These are phyloP conservation scores for Flexamia atlantica DNA, from an alignment of 2,888 invertebrate species.

Conservation along the genomic window DNA sequence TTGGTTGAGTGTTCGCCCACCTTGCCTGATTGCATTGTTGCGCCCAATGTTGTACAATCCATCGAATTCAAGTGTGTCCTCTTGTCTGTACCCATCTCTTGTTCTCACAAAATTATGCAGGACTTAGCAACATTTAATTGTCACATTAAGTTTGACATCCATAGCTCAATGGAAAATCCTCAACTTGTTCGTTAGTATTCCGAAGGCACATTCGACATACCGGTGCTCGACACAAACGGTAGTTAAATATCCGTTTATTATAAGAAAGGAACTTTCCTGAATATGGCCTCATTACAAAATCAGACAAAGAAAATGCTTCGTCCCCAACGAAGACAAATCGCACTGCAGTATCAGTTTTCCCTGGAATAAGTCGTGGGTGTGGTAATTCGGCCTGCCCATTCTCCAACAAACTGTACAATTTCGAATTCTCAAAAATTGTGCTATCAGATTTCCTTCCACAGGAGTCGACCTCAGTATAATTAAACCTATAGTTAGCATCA, in stretches of 20 bases:
- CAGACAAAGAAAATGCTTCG: slow-evolving; percentile 6
- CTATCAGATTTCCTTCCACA: slow-evolving; percentile 57
- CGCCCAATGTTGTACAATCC: background rate
- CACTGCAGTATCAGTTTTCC: slow-evolving; percentile 11
- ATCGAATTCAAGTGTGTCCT: slow-evolving; percentile 26
- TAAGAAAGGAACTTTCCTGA: background rate
- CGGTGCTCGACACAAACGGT: slow-evolving; percentile 21
- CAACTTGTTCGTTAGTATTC: slow-evolving; percentile 59
- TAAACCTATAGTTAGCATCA: slow-evolving; percentile 63
- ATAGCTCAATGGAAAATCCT: slow-evolving; percentile 59
- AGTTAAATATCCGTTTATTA: slow-evolving; percentile 12
- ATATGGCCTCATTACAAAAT: slow-evolving; percentile 24
- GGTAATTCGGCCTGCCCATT: slow-evolving; percentile 54
- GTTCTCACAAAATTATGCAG: slow-evolving; percentile 60
- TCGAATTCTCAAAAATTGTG: slow-evolving; percentile 53
- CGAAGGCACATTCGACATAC: slow-evolving; percentile 11
- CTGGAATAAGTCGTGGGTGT: slow-evolving; percentile 54
- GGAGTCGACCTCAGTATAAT: slow-evolving; percentile 60
- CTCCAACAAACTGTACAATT: slow-evolving; percentile 39
- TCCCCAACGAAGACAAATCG: slow-evolving; percentile 10
- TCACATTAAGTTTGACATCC: slow-evolving; percentile 53
- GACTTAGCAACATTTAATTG: slow-evolving; percentile 61
- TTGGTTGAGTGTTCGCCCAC: background rate
- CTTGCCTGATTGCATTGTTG: slow-evolving; percentile 2
- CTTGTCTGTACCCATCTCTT: slow-evolving; percentile 61